Evolutionary conservation across 2,797 vertebrate species (phyloP).

Genomic region (Acipenser ruthenus): DNA sequence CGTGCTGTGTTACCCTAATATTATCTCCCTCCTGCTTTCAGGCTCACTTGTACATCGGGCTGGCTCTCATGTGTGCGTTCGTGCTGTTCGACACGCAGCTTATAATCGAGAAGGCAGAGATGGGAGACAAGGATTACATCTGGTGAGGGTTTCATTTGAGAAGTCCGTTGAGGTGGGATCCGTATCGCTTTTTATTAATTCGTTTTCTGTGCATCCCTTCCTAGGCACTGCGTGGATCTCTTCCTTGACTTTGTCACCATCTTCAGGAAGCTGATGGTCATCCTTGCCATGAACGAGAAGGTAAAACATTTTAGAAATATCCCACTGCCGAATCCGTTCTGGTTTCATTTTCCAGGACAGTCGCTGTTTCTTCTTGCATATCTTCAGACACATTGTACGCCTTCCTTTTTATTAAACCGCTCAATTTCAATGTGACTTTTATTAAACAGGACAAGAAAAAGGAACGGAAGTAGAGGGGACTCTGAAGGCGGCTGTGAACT

Average conservation of each 20-base stretch:
- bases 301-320: slow-evolving; percentile 36
- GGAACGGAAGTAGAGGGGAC: slow-evolving; percentile 73
- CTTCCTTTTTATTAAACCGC: background rate
- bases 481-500: slow-evolving; percentile 16
- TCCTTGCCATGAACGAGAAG: slow-evolving; percentile 88
- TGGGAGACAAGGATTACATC: slow-evolving; percentile 92
- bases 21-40: slow-evolving; percentile 28
- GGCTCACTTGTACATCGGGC: slow-evolving; percentile 85
- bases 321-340: background rate
- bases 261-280: slow-evolving; percentile 91
- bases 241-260: slow-evolving; percentile 92
- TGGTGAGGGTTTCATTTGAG: slow-evolving; percentile 61
- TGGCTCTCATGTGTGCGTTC: slow-evolving; percentile 89
- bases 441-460: slow-evolving; percentile 84
- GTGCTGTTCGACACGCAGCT: slow-evolving; percentile 96
- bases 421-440: too few relatives aligned
- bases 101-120: slow-evolving; percentile 93
- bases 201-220: slow-evolving; percentile 9
- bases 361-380: slow-evolving; percentile 10
- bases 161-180: background rate
- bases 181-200: background rate
- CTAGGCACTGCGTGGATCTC: slow-evolving; percentile 87
- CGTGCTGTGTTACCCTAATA: too few relatives aligned
- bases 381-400: too few relatives aligned
- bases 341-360: background rate